Evolutionary conservation across 2,888 invertebrate species (phyloP), one percentile per base, ranked within the genome.

Genomic region (Cosmia trapezina): DNA sequence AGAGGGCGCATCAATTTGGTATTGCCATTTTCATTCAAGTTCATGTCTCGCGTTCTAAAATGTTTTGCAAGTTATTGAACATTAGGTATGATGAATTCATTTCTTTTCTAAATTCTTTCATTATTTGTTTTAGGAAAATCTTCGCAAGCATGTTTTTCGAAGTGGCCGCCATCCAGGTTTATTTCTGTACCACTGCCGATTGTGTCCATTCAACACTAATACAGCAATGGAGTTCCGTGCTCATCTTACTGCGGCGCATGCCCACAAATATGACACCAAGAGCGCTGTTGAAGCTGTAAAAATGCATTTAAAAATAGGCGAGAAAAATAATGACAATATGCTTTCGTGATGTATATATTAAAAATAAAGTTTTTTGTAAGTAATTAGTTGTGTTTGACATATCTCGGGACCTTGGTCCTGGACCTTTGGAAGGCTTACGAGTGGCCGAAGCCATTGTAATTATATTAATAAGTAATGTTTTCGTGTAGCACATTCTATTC

Each of bases 131-230:
- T 93, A 98, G 97, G 99, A 98, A 91, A 99, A 99, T 91, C 97
- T 99, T 17, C 97, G 99, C 7, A 98, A 99, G 89, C 99, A 99
- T 93, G 97, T 98, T 3, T 94, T 98, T 0, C 97, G 97, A 51
- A 98, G 98, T 14, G 97, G 97, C 70, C 97, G 98, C 67, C 99
- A 99, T 94, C 97, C 97, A 0, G 98, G 98, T 1, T 97, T 97
- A 88, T 97, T 95, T 74, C 96, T 99, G 57, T 99, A 99, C 93
- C 97, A 97, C 75, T 99, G 99, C 90, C 96, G 96, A 69, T 95
- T 96, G 65, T 98, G 98, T 90, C 86, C 87, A 2, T 93, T 88
- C 91, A 94, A 96, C 51, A 97, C 97, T 14, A 98, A 98, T 91
- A 96, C 97, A 86, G 97, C 97, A 14, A 96, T 97, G 72, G 97